Evolutionary conservation across 2,113 vertebrate species (phyloP).

Genomic region (Nothobranchius kuhntae): DNA sequence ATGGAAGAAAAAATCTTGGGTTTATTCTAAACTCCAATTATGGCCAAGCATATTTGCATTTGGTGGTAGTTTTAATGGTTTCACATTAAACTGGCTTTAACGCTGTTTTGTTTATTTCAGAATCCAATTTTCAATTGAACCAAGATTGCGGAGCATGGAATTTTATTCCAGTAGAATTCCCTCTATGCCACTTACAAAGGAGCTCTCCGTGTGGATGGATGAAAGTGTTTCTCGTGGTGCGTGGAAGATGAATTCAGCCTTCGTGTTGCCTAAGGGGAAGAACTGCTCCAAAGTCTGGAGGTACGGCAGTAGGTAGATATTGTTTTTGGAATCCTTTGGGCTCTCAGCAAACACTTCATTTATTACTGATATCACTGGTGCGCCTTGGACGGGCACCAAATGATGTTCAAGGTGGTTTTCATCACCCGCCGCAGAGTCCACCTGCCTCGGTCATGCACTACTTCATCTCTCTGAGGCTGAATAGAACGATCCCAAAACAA

Average conservation of each 20-base stretch:
- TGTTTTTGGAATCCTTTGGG: not conserved
- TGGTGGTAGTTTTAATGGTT: not conserved
- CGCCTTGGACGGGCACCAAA: not conserved
- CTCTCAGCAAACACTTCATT: not conserved
- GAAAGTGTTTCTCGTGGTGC: not conserved
- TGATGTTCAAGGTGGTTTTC: not conserved
- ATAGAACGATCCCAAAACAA: not conserved
- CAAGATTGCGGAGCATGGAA: not conserved
- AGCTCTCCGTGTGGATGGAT: not conserved
- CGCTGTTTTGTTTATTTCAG: not conserved
- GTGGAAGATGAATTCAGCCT: not conserved
- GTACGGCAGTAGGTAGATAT: not conserved
- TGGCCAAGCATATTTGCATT: too few relatives aligned
- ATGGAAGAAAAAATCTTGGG: not conserved
- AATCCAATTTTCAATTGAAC: not conserved
- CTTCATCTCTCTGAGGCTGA: not conserved
- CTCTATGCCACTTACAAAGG: not conserved
- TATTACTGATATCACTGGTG: not conserved
- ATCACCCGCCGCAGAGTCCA: not conserved
- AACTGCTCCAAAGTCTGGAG: conserved; percentile 1
- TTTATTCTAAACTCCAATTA: not conserved
- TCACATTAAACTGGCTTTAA: not conserved
- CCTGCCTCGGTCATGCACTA: not conserved
- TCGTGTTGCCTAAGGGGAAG: not conserved
- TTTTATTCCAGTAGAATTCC: not conserved